phyloP scores from a whole-genome alignment of 2,797 vertebrate species.

The Pygocentrus nattereri region DNA sequence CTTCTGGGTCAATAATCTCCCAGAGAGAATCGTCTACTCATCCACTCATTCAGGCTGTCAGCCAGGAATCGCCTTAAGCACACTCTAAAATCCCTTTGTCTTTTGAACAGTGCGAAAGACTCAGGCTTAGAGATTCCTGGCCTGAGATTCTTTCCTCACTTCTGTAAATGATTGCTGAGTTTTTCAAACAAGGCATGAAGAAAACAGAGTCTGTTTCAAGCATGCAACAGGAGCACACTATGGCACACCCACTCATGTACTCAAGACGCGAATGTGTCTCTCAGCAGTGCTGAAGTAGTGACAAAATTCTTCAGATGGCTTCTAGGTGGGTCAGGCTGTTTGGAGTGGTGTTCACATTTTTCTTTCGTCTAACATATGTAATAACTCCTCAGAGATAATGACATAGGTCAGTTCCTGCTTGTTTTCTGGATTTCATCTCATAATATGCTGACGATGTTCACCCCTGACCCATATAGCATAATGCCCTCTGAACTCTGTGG shows the following conservation, averaged over 20 bases:
- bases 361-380: background rate
- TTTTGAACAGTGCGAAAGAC: conserved; percentile 45
- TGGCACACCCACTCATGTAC: conserved; percentile 11
- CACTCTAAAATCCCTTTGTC: conserved; percentile 61
- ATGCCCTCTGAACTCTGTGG: background rate
- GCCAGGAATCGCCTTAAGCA: conserved; percentile 64
- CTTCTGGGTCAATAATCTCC: conserved; percentile 81
- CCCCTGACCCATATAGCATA: background rate
- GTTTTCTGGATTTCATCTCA: too few species aligned
- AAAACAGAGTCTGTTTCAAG: background rate
- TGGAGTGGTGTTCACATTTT: background rate
- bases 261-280: background rate
- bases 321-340: conserved; percentile 2
- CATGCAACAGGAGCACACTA: conserved; percentile 3
- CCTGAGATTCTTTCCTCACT: conserved; percentile 11
- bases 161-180: background rate
- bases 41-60: conserved; percentile 66
- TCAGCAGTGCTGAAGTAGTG: conserved; percentile 12
- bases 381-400: background rate
- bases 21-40: conserved; percentile 71
- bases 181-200: background rate
- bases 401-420: background rate
- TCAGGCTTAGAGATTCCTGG: background rate
- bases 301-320: conserved; percentile 14
- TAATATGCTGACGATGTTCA: background rate